Base-by-base conservation (phyloP, 1,140 invertebrate species). In the Brachionus sp. region DNA sequence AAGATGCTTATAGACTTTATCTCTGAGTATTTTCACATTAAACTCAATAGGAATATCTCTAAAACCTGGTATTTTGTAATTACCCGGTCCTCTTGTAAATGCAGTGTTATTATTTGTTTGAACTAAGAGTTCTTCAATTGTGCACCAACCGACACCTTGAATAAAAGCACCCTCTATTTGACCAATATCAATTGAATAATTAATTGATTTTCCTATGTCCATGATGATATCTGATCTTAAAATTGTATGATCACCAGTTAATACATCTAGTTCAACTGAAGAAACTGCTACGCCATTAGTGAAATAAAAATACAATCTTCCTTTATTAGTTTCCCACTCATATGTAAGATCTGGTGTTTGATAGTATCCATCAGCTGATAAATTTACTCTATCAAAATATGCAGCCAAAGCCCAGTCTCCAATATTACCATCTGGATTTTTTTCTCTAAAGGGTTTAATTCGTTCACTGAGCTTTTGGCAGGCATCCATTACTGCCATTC, bases 161-260 rank as follows among this genome's bases (percentile, higher is more conserved):
- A 94, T 91, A 86, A 96, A 97, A 0, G 91, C 96, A 37, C 96
- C 96, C 90, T 98, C 96, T 29, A 98, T 93, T 90, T 98, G 96
- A 0, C 95, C 96, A 86, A 98, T 94, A 85, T 98, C 96, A 85
- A 98, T 95, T 0, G 95, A 95, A 29, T 95, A 95, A 90, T 98
- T 98, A 35, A 98, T 88, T 90, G 94, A 96, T 83, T 94, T 92
- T 19, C 93, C 93, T 75, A 97, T 90, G 89, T 98, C 96, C 95
- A 97, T 97, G 0, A 98, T 94, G 85, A 98, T 97, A 86, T 98
- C 94, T 2, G 93, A 94, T 86, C 92, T 91, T 62, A 95, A 86
- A 6, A 97, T 87, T 86, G 85, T 83, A 85, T 91, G 89, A 82
- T 90, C 90, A 35, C 90, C 90, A 9, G 90, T 91, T 1, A 91